Percentiles rank a stretch among this genome's conserved stretches.
These are phyloP conservation scores for Thamnaconus septentrionalis DNA, from an alignment of 2,113 vertebrate genomes.

Conservation along the genomic window DNA sequence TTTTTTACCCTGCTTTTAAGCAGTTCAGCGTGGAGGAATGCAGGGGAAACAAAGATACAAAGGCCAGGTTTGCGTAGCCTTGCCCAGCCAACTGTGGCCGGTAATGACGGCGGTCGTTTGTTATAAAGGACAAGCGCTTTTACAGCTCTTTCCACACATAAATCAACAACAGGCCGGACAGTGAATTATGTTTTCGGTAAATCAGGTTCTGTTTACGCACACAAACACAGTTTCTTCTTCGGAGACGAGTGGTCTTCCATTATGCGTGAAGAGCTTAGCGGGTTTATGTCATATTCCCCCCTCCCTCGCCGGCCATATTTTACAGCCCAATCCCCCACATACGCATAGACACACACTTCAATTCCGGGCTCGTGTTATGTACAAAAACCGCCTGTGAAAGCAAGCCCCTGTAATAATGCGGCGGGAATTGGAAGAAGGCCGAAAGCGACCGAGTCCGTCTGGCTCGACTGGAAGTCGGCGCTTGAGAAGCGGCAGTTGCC, in stretches of 20 bases:
- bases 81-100: slow-evolving; percentile 10
- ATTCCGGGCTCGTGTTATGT: neutral
- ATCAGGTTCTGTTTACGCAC: slow-evolving; percentile 19
- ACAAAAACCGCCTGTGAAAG: slow-evolving; percentile 32
- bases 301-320: neutral
- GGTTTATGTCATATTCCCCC: slow-evolving; percentile 21
- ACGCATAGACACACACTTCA: no score
- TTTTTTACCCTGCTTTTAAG: slow-evolving; percentile 53
- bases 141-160: slow-evolving; percentile 20
- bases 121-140: slow-evolving; percentile 27
- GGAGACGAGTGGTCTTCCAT: slow-evolving; percentile 1
- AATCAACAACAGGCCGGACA: slow-evolving; percentile 33
- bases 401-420: slow-evolving; percentile 39
- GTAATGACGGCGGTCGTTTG: slow-evolving; percentile 28
- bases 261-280: slow-evolving; percentile 18
- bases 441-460: slow-evolving; percentile 13
- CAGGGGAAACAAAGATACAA: slow-evolving; percentile 12
- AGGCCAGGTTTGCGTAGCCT: slow-evolving; percentile 26
- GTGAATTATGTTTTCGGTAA: slow-evolving; percentile 23
- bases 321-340: no score
- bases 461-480: slow-evolving; percentile 13
- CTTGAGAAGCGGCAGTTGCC: slow-evolving; percentile 32
- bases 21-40: slow-evolving; percentile 23
- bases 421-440: slow-evolving; percentile 22
- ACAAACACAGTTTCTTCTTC: slow-evolving; percentile 9